Conservation (phyloP, 1,140 invertebrate genomes). For the Scaptomyza graminum region DNA sequence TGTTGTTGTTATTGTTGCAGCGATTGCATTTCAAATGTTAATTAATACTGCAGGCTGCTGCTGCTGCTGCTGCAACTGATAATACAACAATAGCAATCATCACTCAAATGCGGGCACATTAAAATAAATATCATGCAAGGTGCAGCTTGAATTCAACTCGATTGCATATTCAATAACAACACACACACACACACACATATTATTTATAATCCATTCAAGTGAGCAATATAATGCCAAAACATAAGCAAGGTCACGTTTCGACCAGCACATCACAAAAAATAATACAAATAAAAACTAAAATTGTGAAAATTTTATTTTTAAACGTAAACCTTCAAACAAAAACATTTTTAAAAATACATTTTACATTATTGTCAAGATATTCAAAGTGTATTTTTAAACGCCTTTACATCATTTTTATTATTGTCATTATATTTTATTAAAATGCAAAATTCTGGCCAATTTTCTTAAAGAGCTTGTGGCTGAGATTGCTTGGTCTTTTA, state of each 20-base stretch:
- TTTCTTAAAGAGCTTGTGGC: background rate
- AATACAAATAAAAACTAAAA: background rate
- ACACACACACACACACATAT: background rate
- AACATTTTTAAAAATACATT: background rate
- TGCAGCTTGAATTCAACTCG: background rate
- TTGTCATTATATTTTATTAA: no score
- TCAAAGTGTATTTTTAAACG: background rate
- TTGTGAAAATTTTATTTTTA: constrained; percentile 4
- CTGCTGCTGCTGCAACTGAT: constrained; percentile 40
- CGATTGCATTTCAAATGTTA: constrained; percentile 59
- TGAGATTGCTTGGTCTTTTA: background rate
- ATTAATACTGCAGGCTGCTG: constrained; percentile 42
- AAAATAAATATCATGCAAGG: constrained; percentile 44
- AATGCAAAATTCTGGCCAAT: background rate
- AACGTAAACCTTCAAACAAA: background rate
- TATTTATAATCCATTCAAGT: constrained; percentile 6
- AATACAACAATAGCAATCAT: constrained; percentile 48
- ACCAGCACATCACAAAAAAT: background rate
- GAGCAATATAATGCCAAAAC: constrained; percentile 1
- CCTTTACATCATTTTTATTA: no score
- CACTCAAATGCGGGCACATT: constrained; percentile 39
- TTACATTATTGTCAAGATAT: no score
- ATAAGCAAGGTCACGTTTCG: constrained; percentile 20
- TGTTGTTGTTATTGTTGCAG: constrained; percentile 39
- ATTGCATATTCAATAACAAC: background rate